Base-by-base conservation (phyloP, 1,140 invertebrate species). In the Lordiphosa clarofinis region DNA sequence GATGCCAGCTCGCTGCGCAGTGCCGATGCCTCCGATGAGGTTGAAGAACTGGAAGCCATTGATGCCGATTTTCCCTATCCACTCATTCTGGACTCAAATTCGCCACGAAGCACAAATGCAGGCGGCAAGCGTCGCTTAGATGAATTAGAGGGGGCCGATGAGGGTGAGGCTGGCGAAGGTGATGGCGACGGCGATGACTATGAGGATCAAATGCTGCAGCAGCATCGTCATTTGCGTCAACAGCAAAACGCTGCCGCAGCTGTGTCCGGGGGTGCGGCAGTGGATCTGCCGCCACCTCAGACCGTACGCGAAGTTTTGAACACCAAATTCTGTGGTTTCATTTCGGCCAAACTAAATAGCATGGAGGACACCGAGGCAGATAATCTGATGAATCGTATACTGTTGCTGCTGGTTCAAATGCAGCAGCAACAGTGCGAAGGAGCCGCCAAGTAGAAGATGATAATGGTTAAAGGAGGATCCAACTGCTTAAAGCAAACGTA, bases 301-400 rank as follows among this genome's bases (percentile, higher is more conserved):
- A 88, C 87, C 4, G 87, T 88, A 4, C 87, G 87, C 15, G 87
- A 88, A 36, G 82, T 88, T 7, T 66, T 88, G 19, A 88, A 88
- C 48, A 87, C 78, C 0, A 88, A 88, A 52, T 88, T 88, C 52
- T 88, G 87, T 47, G 87, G 87, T 42, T 88, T 88, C 59, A 88
- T 88, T 4, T 87, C 87, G 40, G 87, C 87, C 31, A 88, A 88
- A 43, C 55, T 88, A n/a, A 88, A 88, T 40, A 88, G 87, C 60
- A 70, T 88, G 87, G 86, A 88, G 50, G 87, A 88, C 21, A 69
- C 86, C 4, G 87, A 88, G 46, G 87, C 87, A 15, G 87, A 88
- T 39, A 88, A 88, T 69, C 66, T 88, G n/a, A 88, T 88, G 87
- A 88, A 88, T 46, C 87, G 84, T 49, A 88, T 88, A 5, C 66